These are phyloP conservation scores for Morelia viridis DNA, from an alignment of 2,797 vertebrate species.

Conservation along the genomic window DNA sequence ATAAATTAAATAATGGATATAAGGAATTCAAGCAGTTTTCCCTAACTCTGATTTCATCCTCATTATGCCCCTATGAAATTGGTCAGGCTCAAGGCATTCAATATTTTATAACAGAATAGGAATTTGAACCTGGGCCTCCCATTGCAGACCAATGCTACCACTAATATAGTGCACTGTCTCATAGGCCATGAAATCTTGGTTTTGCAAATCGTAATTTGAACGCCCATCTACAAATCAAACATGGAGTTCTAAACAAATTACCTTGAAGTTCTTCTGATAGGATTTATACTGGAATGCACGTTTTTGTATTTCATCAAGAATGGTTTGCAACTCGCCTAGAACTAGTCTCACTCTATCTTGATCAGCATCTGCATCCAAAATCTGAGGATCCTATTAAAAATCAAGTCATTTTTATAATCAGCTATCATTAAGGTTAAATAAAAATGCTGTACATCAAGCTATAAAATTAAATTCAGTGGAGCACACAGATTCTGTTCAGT, in stretches of 20 bases:
- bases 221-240: not conserved
- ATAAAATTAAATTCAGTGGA: constrained; percentile 11
- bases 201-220: not conserved
- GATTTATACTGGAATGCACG: constrained; percentile 78
- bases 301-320: constrained; percentile 79
- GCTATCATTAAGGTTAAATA: not conserved
- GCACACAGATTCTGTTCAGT: not conserved
- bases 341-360: constrained; percentile 69
- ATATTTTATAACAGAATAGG: not conserved
- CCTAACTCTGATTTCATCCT: not conserved
- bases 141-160: not conserved
- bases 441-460: not conserved
- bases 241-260: constrained; percentile 53
- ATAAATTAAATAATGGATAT: not conserved
- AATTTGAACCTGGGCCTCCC: not conserved
- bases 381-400: constrained; percentile 77
- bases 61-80: not conserved
- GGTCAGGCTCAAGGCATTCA: not conserved
- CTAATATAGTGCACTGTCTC: not conserved
- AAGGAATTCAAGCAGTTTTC: not conserved
- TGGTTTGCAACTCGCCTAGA: constrained; percentile 74
- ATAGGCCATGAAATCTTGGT: not conserved
- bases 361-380: constrained; percentile 79
- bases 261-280: constrained; percentile 88
- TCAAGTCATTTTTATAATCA: constrained; percentile 14